Percentiles rank a stretch among this genome's conserved stretches.
These are phyloP conservation scores for Leiothrix lutea DNA, from an alignment of 2,113 vertebrate genomes.

Conservation along the genomic window DNA sequence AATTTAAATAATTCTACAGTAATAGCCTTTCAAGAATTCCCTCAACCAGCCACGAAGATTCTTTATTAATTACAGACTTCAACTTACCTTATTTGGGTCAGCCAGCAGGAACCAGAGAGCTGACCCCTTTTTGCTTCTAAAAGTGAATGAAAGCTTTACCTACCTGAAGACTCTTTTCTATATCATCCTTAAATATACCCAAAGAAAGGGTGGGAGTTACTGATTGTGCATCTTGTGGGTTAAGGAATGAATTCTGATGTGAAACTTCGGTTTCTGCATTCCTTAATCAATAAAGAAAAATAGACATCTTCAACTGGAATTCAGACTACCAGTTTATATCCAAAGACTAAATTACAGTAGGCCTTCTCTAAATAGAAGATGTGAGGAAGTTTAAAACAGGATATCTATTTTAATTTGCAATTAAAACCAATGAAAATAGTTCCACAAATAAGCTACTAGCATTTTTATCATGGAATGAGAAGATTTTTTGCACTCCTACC, in stretches of 20 bases:
- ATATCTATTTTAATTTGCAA: background rate
- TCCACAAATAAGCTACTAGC: background rate
- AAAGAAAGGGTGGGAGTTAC: background rate
- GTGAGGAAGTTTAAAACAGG: background rate
- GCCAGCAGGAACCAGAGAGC: background rate
- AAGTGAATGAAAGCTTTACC: background rate
- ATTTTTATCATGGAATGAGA: background rate
- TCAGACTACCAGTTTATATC: background rate
- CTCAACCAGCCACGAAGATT: background rate
- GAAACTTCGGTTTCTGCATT: background rate
- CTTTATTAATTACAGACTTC: background rate
- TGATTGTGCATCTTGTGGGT: background rate
- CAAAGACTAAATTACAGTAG: background rate
- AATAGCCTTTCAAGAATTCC: background rate
- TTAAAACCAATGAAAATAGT: background rate
- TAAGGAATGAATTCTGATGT: background rate
- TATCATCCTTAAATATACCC: background rate
- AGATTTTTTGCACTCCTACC: background rate
- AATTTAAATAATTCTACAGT: background rate
- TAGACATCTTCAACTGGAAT: background rate
- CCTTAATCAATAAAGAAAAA: background rate
- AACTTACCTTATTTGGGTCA: background rate
- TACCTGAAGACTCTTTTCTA: background rate
- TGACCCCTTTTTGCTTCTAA: background rate
- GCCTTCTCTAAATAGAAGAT: background rate